Conservation (phyloP, 1,140 invertebrate genomes). For the Chlorops oryzae region DNA sequence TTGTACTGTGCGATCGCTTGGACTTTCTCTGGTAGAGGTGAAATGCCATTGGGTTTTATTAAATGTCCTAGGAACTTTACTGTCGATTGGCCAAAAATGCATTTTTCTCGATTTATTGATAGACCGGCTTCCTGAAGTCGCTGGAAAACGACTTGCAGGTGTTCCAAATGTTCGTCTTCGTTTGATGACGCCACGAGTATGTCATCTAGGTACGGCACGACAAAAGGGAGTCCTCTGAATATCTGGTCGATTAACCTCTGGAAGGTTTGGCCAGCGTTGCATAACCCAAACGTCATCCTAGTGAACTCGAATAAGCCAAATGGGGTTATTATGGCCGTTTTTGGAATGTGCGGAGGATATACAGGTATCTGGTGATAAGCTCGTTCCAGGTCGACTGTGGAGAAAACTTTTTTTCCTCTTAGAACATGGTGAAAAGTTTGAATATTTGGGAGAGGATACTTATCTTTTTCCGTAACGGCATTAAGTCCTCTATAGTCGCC, state of each 20-base stretch:
- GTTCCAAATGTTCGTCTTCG: constrained; percentile 28
- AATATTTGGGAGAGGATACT: too few species aligned
- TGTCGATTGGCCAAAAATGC: constrained; percentile 26
- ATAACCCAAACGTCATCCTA: constrained; percentile 29
- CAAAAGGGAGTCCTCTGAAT: constrained; percentile 23
- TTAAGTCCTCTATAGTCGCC: constrained; percentile 49
- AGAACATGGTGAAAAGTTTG: too few species aligned
- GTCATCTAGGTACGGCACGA: constrained; percentile 51
- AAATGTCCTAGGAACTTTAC: constrained; percentile 40
- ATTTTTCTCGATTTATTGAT: constrained; percentile 25
- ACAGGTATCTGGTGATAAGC: constrained; percentile 51
- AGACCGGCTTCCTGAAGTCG: constrained; percentile 27
- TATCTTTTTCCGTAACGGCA: constrained; percentile 35
- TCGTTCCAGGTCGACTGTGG: constrained; percentile 49
- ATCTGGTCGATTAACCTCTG: constrained; percentile 16
- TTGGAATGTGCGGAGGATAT: constrained; percentile 28
- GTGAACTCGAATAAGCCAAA: constrained; percentile 36
- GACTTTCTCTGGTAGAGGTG: constrained; percentile 38
- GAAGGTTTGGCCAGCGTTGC: constrained; percentile 26
- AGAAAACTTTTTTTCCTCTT: too few species aligned
- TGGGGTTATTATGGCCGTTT: constrained; percentile 42
- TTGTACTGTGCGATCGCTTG: too few species aligned
- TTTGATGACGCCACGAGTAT: constrained; percentile 45
- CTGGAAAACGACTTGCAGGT: constrained; percentile 23
- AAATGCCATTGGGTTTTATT: constrained; percentile 29